Evolutionary conservation across 2,888 invertebrate genomes (phyloP), one percentile per base, ranked within the genome.

Genomic region (Exocentrus adspersus): DNA sequence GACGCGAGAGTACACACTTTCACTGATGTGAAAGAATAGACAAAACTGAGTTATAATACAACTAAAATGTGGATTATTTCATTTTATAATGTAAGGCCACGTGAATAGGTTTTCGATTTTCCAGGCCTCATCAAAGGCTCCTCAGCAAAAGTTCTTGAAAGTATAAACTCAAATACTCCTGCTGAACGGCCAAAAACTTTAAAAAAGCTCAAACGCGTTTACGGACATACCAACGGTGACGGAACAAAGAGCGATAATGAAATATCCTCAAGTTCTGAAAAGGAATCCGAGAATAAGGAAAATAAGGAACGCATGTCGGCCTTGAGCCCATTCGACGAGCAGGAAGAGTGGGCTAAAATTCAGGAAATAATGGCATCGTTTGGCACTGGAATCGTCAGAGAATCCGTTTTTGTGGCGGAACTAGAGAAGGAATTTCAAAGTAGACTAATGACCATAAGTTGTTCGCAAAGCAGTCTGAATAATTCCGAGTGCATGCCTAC

Each of bases 331-430:
- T 95, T 95, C 82, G 94, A 96, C 85, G 95, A 96, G 80, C 90
- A 93, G 84, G 95, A 95, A 84, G 97, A 97, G 85, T 97, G 97
- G 94, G 94, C 94, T 19, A 94, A 96, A 84, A 96, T 97, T 76
- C 94, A 94, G 50, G 95, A 96, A 84, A 97, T 97, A 77, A 94
- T 97, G 91, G 95, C 95, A 43, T 94, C 95, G 1, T 94, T 97
- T 79, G 95, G 96, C 65, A 93, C 92, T 70, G 92, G 92, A 60
- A 87, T 93, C 30, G 90, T 93, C 10, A 83, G 91, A 16, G 92
- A 91, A 79, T 91, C 91, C 0, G 91, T 92, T 14, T 91, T 92
- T 81, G 91, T 92, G 48, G 89, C 89, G 2, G 92, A 92, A 76
- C 82, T 92, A 65, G 92, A 92, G 78, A 90, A 91, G 77, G 92